Conservation (phyloP, 2,797 vertebrate species). For the Cryptoblepharus egeriae region DNA sequence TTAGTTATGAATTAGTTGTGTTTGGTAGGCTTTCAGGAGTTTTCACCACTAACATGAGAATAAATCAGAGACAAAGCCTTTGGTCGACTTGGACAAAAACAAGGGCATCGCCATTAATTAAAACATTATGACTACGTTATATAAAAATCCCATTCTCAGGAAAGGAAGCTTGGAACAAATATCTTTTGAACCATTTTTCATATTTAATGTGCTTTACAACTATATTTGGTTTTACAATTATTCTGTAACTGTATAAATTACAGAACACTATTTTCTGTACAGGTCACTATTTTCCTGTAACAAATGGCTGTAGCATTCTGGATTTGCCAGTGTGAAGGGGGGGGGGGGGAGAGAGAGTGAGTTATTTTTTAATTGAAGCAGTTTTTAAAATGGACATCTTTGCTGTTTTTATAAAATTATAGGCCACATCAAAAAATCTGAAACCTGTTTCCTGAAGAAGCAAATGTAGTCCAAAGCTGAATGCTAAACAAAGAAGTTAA, state of each 20-base stretch:
- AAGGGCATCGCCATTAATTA: neutral
- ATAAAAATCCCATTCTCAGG: neutral
- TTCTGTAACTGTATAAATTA: too few relatives aligned
- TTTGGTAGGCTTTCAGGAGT: neutral
- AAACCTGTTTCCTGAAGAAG: conserved; percentile 74
- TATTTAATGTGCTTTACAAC: neutral
- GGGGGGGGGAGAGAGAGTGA: too few relatives aligned
- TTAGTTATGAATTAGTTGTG: neutral
- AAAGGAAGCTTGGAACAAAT: neutral
- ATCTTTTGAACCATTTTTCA: neutral
- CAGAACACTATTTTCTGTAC: too few relatives aligned
- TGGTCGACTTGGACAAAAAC: neutral
- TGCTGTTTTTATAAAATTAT: conserved; percentile 68
- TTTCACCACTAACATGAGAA: neutral
- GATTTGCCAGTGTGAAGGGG: too few relatives aligned
- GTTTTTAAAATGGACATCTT: conserved; percentile 1
- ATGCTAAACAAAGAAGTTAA: conserved; percentile 94
- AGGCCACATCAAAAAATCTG: conserved; percentile 71
- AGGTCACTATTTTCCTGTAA: neutral
- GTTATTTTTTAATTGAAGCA: conserved; percentile 13
- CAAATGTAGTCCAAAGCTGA: conserved; percentile 81
- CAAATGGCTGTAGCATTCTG: conserved; percentile 1
- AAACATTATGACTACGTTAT: neutral
- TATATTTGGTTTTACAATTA: neutral
- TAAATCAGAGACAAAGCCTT: neutral